phyloP scores from a whole-genome alignment of 1,140 invertebrate genomes.

The Aphelinus certus region DNA sequence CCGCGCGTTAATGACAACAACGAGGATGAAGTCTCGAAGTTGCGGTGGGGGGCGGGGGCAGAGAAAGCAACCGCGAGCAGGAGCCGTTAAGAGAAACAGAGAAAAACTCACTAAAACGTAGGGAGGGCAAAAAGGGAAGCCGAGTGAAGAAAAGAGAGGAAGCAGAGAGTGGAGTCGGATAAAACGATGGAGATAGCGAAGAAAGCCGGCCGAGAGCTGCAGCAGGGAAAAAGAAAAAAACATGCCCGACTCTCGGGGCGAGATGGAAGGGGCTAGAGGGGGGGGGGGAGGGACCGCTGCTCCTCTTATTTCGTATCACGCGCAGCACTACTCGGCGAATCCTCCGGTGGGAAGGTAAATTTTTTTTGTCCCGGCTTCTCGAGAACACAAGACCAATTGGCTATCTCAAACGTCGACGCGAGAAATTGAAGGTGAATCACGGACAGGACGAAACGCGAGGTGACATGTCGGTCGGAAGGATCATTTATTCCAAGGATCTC shows the following conservation, averaged over 20 bases:
- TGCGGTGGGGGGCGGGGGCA: not conserved
- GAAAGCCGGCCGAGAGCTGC: not conserved
- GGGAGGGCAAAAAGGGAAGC: not conserved
- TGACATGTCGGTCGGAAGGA: no score
- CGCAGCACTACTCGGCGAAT: no score
- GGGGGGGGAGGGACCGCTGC: not conserved
- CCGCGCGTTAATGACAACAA: not conserved
- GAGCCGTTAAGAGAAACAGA: not conserved
- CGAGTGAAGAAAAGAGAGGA: not conserved
- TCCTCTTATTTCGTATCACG: constrained; percentile 3
- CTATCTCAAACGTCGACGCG: no score
- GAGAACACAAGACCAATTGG: no score
- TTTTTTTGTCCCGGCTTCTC: no score
- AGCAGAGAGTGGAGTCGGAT: not conserved
- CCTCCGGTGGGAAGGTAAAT: no score
- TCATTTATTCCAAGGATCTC: no score
- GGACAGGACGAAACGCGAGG: no score
- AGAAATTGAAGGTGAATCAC: no score
- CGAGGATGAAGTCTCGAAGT: constrained; percentile 5
- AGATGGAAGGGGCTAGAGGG: no score
- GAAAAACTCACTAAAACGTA: not conserved
- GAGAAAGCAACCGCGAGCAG: not conserved
- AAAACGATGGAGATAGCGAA: constrained; percentile 19
- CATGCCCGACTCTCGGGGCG: not conserved
- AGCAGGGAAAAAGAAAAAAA: constrained; percentile 8